Evolutionary conservation across 2,888 invertebrate genomes (phyloP).

Genomic region (Agrypnus murinus): DNA sequence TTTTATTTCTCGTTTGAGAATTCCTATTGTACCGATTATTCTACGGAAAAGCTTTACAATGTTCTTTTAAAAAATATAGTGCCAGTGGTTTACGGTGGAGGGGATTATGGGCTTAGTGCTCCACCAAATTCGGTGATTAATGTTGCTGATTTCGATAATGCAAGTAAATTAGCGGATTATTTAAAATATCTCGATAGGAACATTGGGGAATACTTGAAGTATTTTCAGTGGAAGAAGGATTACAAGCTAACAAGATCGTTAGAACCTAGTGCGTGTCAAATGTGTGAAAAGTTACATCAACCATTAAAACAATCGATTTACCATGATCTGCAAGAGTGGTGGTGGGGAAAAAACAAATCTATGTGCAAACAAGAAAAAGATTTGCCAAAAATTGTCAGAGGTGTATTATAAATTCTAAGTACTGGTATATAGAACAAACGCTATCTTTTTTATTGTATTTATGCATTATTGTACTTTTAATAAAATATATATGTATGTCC

Average conservation of each 20-base stretch:
- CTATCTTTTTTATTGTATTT: too few relatives aligned
- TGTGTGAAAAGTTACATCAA: too few relatives aligned
- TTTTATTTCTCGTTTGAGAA: constrained; percentile 58
- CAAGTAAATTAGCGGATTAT: constrained; percentile 42
- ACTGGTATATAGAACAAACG: too few relatives aligned
- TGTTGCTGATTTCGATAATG: too few relatives aligned
- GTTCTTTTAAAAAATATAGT: constrained; percentile 39
- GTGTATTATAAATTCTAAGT: constrained; percentile 7
- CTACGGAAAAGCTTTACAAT: constrained; percentile 55
- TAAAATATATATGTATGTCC: too few relatives aligned
- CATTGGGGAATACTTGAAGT: constrained; percentile 47
- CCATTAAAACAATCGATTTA: constrained; percentile 27
- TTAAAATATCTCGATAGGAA: constrained; percentile 45
- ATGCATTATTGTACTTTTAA: too few relatives aligned
- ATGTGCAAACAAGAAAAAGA: constrained; percentile 3
- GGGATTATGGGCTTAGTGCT: constrained; percentile 46
- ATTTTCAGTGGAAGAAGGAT: constrained; percentile 55
- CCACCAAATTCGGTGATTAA: constrained; percentile 55
- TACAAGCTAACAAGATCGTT: constrained; percentile 26
- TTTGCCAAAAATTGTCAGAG: constrained; percentile 7
- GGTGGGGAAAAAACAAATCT: constrained; percentile 36
- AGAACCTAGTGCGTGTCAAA: constrained; percentile 13
- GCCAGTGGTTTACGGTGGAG: too few relatives aligned
- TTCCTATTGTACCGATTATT: constrained; percentile 54
- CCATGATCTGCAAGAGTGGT: constrained; percentile 37